Conservation (phyloP, 1,140 invertebrate species). For the Bradysia coprophila region DNA sequence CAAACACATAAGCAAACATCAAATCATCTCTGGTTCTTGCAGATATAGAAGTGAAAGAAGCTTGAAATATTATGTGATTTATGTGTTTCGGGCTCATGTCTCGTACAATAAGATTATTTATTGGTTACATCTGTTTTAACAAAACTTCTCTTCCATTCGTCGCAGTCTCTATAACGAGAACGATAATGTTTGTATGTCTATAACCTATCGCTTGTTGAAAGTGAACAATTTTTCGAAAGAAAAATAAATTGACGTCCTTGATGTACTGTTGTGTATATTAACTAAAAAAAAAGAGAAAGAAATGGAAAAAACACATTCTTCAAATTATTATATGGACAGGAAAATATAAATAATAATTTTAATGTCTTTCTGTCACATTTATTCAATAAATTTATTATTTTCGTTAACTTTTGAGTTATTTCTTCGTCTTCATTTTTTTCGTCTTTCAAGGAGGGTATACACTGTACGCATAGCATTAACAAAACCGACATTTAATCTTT, state of each 20-base stretch:
- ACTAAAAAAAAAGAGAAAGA: neutral
- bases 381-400: too few species aligned
- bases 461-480: too few species aligned
- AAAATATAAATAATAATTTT: neutral
- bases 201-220: too few species aligned
- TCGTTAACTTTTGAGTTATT: neutral
- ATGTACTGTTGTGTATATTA: too few species aligned
- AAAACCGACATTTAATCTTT: too few species aligned
- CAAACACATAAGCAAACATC: too few species aligned
- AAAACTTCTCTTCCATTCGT: neutral
- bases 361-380: neutral
- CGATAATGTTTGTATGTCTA: too few species aligned
- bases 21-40: neutral
- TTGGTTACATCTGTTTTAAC: conserved; percentile 1
- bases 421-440: too few species aligned
- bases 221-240: too few species aligned
- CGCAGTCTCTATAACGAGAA: too few species aligned
- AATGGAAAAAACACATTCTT: neutral
- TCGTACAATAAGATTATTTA: conserved; percentile 1
- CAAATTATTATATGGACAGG: neutral
- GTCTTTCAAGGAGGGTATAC: too few species aligned
- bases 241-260: too few species aligned
- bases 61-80: neutral
- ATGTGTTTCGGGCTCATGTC: neutral
- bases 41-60: neutral